phyloP scores from a whole-genome alignment of 2,113 vertebrate genomes.

The Parotia lawesii region DNA sequence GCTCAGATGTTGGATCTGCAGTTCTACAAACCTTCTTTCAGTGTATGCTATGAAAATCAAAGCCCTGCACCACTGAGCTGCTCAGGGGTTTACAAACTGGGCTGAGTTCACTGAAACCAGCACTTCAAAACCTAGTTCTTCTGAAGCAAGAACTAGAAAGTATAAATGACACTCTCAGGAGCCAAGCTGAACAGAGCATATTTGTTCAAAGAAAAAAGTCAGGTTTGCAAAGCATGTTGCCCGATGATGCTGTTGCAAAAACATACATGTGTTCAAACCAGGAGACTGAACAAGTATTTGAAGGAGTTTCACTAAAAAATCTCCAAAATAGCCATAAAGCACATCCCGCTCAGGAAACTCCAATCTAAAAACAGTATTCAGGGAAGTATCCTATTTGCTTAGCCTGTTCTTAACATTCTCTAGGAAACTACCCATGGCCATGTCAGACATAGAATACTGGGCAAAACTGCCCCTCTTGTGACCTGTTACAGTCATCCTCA shows the following conservation, averaged over 20 bases:
- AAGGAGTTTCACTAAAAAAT: not conserved
- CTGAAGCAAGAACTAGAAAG: not conserved
- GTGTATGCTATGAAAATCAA: not conserved
- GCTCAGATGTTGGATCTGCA: not conserved
- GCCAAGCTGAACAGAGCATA: not conserved
- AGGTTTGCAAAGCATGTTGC: not conserved
- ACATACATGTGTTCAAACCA: accelerated
- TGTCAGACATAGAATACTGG: not conserved
- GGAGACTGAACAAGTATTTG: not conserved
- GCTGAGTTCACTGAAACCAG: not conserved
- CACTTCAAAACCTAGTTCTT: not conserved
- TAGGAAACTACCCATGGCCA: not conserved
- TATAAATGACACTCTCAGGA: not conserved
- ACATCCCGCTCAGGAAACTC: not conserved
- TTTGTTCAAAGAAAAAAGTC: not conserved
- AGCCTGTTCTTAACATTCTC: not conserved
- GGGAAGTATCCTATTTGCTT: not conserved
- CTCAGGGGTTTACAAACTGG: not conserved
- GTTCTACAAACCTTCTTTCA: not conserved
- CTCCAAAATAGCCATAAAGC: not conserved
- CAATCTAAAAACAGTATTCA: not conserved
- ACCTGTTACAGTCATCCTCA: not conserved
- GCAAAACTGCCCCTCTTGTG: not conserved
- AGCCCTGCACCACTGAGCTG: not conserved
- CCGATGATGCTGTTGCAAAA: not conserved